These are phyloP conservation scores for Enteromius thamalakanensis DNA, from an alignment of 2,797 vertebrate species.

Conservation along the genomic window DNA sequence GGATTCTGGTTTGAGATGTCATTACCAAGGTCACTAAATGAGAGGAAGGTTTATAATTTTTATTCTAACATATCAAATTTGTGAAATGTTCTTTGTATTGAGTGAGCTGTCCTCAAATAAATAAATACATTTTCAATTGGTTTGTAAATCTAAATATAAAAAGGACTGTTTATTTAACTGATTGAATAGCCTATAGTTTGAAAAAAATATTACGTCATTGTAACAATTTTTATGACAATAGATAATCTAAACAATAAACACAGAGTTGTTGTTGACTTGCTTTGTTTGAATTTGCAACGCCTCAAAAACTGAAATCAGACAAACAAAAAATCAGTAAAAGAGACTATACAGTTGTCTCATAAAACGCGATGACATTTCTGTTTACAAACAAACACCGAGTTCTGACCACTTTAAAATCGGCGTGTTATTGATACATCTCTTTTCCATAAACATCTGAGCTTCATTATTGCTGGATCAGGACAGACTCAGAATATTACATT, in stretches of 20 bases:
- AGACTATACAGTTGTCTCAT: not conserved
- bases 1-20: not conserved
- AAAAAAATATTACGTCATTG: not conserved
- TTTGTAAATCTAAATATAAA: not conserved
- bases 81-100: not conserved
- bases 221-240: not conserved
- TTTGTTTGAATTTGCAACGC: not conserved
- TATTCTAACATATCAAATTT: not conserved
- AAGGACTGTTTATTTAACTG: not conserved
- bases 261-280: not conserved
- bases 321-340: not conserved
- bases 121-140: not conserved
- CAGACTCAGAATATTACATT: not conserved
- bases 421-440: not conserved
- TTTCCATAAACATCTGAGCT: not conserved
- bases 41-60: not conserved
- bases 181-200: not conserved
- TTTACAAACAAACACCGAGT: not conserved
- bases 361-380: not conserved
- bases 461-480: constrained; percentile 10
- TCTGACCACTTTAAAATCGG: not conserved
- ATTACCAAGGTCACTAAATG: not conserved
- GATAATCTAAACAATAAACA: not conserved
- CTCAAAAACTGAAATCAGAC: not conserved
- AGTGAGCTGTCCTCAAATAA: not conserved